Percentiles rank a stretch among this genome's conserved stretches.
Evolutionary conservation across 2,797 vertebrate genomes (phyloP).

Genomic region (Rhinogobio ventralis): DNA sequence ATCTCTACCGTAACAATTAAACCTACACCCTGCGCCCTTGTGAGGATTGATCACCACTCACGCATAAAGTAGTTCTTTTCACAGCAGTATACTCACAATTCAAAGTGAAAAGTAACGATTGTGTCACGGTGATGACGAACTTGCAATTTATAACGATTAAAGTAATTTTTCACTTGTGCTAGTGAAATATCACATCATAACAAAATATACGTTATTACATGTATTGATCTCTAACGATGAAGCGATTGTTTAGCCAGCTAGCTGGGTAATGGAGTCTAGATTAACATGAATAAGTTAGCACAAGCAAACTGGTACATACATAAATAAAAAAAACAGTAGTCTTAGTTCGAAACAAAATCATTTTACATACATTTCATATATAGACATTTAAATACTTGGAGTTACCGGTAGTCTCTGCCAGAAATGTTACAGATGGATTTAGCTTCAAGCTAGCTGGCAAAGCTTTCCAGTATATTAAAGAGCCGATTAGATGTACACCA

Average conservation of each 20-base stretch:
- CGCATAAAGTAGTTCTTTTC: conserved; percentile 62
- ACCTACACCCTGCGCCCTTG: conserved; percentile 27
- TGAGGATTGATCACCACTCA: conserved; percentile 47
- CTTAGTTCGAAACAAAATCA: background rate
- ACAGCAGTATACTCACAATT: conserved; percentile 28
- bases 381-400: background rate
- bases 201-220: conserved; percentile 26
- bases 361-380: background rate
- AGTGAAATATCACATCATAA: conserved; percentile 20
- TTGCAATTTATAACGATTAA: background rate
- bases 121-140: background rate
- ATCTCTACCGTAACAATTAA: background rate
- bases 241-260: conserved; percentile 39
- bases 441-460: conserved; percentile 26
- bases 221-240: background rate
- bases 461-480: background rate
- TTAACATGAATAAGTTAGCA: background rate
- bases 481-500: background rate
- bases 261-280: background rate
- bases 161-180: conserved; percentile 22
- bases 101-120: conserved; percentile 23
- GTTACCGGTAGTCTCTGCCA: background rate
- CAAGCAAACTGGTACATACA: background rate
- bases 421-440: background rate
- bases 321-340: background rate